Percentiles rank a stretch among this genome's conserved stretches.
These are phyloP conservation scores for Aricia artaxerxes DNA, from an alignment of 2,888 invertebrate genomes.

Conservation along the genomic window DNA sequence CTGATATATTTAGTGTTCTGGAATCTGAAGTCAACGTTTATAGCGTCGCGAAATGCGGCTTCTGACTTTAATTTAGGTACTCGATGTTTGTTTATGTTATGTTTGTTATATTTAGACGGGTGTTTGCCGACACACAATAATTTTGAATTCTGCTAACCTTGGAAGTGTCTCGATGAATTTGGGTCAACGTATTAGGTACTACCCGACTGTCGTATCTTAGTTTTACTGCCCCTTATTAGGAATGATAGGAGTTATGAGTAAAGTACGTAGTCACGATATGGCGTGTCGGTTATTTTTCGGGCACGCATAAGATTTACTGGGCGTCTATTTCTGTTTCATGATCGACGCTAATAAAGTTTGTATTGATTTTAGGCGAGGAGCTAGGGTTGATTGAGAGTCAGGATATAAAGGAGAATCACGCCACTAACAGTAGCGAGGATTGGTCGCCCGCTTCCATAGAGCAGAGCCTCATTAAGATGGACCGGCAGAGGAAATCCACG, in stretches of 20 bases:
- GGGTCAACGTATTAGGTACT: constrained; percentile 69
- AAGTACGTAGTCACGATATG: constrained; percentile 10
- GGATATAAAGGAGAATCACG: constrained; percentile 69
- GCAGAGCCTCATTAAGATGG: constrained; percentile 65
- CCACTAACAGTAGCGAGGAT: constrained; percentile 68
- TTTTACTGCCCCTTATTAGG: not conserved
- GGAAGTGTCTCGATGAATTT: constrained; percentile 71
- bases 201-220: constrained; percentile 40
- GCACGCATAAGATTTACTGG: constrained; percentile 41
- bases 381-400: constrained; percentile 72
- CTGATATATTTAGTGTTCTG: constrained; percentile 60
- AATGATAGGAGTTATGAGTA: not conserved
- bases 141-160: constrained; percentile 75
- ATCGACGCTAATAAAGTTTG: constrained; percentile 13
- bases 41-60: constrained; percentile 57
- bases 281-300: constrained; percentile 36
- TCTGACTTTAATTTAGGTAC: constrained; percentile 56
- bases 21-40: constrained; percentile 54
- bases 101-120: constrained; percentile 73
- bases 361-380: constrained; percentile 61
- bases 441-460: constrained; percentile 73
- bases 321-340: constrained; percentile 44
- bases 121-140: constrained; percentile 66
- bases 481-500: constrained; percentile 69
- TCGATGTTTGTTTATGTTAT: constrained; percentile 76